Evolutionary conservation across 2,888 invertebrate genomes (phyloP).

Genomic region (Odontothrips loti): DNA sequence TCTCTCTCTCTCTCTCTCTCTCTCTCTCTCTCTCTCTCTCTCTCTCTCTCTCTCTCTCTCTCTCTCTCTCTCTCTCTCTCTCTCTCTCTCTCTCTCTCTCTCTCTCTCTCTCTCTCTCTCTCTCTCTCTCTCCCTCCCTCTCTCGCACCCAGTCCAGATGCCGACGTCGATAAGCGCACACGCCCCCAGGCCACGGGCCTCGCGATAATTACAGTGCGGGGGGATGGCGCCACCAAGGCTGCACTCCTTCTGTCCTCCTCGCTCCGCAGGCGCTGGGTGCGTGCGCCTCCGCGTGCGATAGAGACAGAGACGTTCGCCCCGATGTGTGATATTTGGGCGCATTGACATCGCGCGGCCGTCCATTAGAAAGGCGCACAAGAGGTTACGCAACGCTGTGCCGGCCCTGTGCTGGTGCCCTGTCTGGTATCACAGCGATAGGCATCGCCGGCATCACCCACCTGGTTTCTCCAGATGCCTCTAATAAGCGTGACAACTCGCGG

Average conservation of each 20-base stretch:
- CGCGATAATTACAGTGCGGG: constrained; percentile 2
- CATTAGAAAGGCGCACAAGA: not conserved
- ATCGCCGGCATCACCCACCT: too few species aligned
- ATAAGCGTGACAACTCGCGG: too few species aligned
- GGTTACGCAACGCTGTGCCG: not conserved
- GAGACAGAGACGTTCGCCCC: not conserved
- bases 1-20: not conserved
- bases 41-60: not conserved
- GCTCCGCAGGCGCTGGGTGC: not conserved
- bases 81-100: too few species aligned
- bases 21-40: not conserved
- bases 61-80: too few species aligned
- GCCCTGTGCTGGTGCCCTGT: too few species aligned
- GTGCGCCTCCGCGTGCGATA: not conserved
- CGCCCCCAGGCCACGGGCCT: not conserved
- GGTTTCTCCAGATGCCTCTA: too few species aligned
- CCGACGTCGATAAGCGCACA: not conserved
- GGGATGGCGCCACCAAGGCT: constrained; percentile 9
- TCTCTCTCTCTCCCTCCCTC: not conserved
- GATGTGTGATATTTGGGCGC: not conserved
- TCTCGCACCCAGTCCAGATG: not conserved
- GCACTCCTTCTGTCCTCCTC: not conserved
- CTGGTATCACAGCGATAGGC: too few species aligned
- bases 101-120: not conserved
- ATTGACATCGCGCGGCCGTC: not conserved